Evolutionary conservation across 2,113 vertebrate genomes (phyloP), one percentile per base, ranked within the genome.

Genomic region (Sapajus apella): DNA sequence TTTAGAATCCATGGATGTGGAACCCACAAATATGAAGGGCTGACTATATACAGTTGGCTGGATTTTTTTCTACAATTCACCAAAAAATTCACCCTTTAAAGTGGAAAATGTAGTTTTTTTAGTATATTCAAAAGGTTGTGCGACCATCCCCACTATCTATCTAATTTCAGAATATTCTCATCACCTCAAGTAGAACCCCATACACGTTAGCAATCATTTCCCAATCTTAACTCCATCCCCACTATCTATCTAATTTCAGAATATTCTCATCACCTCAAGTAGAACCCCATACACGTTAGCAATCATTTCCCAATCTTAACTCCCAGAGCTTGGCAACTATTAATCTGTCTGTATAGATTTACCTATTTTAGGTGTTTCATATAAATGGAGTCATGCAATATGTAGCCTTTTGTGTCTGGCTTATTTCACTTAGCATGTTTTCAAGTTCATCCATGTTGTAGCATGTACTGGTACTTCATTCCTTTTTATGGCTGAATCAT

Each of bases 401-500:
- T 20, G 18, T 25, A 14, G 32, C 32, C 35, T 66, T 96, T 52
- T 70, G 52, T 45, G 14, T 66, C 32, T 79, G 25, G 72, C 16
- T 43, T 40, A 43, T 85, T 90, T 79, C 52, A 64, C 50, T 85
- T 35, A 73, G 81, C 18, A 25, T 55, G 64, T 47, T 91, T 79
- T 50, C 58, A 87, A 58, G 64, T 58, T 55, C 30, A 56, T 75
- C 75, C 55, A 79, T 58, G 20, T 47, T 76, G 61, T 7, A 82
- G 20, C 56, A 8, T 72, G 16, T 35, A 35, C 20, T 35, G 18
- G 32, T 18, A 70, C 68, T 70, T n/a, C 68, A 70, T n/a, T 40
- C 43, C 61, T 95, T 84, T 84, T 92, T 55, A 56, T 85, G 85
- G 55, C n/a, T 79, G 85, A 85, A 27, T 84, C 30, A 72, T 70